Base-by-base conservation (phyloP, 2,888 invertebrate species). In the Cryptophagus acutangulus region DNA sequence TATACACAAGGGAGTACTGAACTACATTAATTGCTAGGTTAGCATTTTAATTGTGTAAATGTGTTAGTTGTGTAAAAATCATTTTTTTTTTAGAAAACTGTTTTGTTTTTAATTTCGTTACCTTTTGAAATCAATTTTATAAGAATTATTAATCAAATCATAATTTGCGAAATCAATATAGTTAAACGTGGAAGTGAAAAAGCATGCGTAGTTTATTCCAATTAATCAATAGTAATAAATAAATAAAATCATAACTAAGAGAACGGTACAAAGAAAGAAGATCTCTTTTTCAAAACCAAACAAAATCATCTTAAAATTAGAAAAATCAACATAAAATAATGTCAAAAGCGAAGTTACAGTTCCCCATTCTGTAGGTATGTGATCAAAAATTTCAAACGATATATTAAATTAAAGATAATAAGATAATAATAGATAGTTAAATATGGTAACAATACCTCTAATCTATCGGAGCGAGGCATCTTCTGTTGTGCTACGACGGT, bases 381-480 rank as follows among this genome's bases (percentile, higher is more conserved):
- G 16, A 15, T 16, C 16, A 8, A 31, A 31, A 13, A n/a, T n/a
- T n/a, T n/a, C n/a, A n/a, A 8, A 13, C n/a, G 16, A 13, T 15
- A 31, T 31, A 13, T n/a, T 12, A 26, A 26, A 26, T 26, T n/a
- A 26, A 12, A 3, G 3, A 26, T 26, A 26, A 12, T 26, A 6
- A 26, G 3, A 26, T 26, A 12, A 26, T 4, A 13, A 26, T 4
- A 26, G 26, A 26, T 13, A 4, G n/a, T 26, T 28, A 28, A n/a
- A 28, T n/a, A 37, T 20, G 26, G 33, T 30, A 33, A 48, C 39
- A 84, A 81, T 81, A 93, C 94, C 92, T 94, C 93, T 75, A 94
- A 83, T 77, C 94, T 82, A 75, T 93, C 93, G 70, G 91, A 86
- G 74, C 93, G 85, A 62, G 89, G 88, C 80, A 92, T 80, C 78